Evolutionary conservation across 2,888 invertebrate species (phyloP), one percentile per base, ranked within the genome.

Genomic region (Cryptosula pallasiana): DNA sequence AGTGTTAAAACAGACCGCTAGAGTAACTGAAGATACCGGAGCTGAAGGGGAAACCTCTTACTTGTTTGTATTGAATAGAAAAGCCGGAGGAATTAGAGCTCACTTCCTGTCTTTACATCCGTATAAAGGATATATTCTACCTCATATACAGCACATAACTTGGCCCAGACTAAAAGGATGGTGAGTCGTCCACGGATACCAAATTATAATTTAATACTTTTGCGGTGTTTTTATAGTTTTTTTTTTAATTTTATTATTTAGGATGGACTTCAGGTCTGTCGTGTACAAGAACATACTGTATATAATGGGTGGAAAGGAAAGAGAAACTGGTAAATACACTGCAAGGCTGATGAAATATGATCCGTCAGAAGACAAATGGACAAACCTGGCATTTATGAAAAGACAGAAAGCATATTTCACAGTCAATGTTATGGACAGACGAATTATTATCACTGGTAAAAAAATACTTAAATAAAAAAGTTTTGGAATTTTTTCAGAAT

Each of bases 311-410:
- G 70, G 70, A 9, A 70, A 54, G 16, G 70, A 70, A 16, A 36
- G 45, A 25, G 70, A 70, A 54, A 29, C 70, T 23, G 70, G 70
- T 27, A 70, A 54, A 23, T 80, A 81, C 72, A 79, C 81, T 73
- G 80, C 76, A 72, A 79, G 79, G 35, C 75, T 83, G 57, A 76
- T 79, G 72, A 76, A 79, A 20, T 84, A 81, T 72, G 77, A 79
- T 34, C 79, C 81, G 0, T 75, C 73, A 2, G 73, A 73, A 3
- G 81, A 83, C 72, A 73, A 75, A 1, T 84, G 83, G 83, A 78
- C 78, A 69, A 81, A 81, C 27, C 77, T 78, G 34, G 75, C 79
- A 0, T 75, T 80, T 3, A 80, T 83, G 81, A 70, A 70, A 32
- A 70, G 29, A 36, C 45, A 23, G 29, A 36, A 54, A 36, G 70